A percentile compares a stretch with the other conserved stretches of the same genome.
These are phyloP conservation scores for Bombus ignitus DNA, from an alignment of 1,140 invertebrate genomes.

Conservation along the genomic window DNA sequence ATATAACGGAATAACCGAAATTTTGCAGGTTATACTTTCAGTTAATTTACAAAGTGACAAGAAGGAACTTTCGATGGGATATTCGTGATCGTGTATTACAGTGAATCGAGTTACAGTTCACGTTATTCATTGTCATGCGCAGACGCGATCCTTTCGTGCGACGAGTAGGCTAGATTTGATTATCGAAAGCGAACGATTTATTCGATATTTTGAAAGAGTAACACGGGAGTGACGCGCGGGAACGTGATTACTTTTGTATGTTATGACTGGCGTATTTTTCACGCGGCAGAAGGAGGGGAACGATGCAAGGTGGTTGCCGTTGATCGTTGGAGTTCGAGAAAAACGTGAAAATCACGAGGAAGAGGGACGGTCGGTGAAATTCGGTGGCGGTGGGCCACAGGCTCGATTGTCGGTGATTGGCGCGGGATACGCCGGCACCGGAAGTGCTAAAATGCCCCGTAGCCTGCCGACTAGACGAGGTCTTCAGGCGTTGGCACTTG, in stretches of 20 bases:
- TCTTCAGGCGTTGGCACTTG: slow-evolving; percentile 77
- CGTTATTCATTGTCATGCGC: slow-evolving; percentile 1
- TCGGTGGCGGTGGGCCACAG: slow-evolving; percentile 43
- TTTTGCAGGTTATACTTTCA: not conserved
- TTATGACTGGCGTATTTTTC: slow-evolving; percentile 73
- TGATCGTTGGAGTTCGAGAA: slow-evolving; percentile 60
- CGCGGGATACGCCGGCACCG: slow-evolving; percentile 31
- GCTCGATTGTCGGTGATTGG: slow-evolving; percentile 50
- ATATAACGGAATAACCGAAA: not conserved
- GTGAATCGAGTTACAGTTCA: not conserved
- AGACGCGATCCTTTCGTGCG: not conserved
- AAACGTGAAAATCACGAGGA: slow-evolving; percentile 36
- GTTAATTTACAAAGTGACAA: not conserved
- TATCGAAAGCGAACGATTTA: not conserved
- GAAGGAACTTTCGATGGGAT: not conserved
- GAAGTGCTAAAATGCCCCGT: slow-evolving; percentile 76
- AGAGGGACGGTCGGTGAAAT: slow-evolving; percentile 41
- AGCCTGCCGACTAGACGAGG: slow-evolving; percentile 77
- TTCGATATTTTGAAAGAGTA: not conserved
- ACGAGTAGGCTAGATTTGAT: not conserved
- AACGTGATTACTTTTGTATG: slow-evolving; percentile 44
- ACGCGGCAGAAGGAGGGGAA: slow-evolving; percentile 66
- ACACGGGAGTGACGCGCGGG: not conserved
- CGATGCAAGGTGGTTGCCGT: slow-evolving; percentile 70
- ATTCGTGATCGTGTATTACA: not conserved